phyloP scores from a whole-genome alignment of 2,113 vertebrate genomes.

The Mesoclemmys tuberculata region DNA sequence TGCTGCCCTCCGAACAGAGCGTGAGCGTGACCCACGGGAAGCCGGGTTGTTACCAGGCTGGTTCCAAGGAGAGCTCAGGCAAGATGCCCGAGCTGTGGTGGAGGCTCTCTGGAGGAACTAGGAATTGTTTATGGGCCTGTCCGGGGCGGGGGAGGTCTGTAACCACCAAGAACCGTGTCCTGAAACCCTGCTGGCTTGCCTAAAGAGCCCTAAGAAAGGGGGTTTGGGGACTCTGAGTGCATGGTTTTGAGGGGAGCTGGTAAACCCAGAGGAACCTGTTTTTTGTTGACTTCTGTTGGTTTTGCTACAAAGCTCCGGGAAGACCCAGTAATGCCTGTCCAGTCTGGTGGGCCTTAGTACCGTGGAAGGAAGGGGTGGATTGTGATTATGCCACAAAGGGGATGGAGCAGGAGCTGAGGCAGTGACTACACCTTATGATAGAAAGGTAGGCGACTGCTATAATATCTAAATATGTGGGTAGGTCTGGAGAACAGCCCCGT shows the following conservation, averaged over 20 bases:
- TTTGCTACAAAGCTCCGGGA: neutral
- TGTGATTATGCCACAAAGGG: neutral
- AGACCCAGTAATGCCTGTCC: neutral
- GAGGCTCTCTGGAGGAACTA: neutral
- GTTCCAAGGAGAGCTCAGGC: neutral
- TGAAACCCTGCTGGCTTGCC: neutral
- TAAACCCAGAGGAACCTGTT: neutral
- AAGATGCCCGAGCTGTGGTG: neutral
- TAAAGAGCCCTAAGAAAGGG: neutral
- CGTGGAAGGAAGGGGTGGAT: neutral
- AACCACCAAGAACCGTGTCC: neutral
- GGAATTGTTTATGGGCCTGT: neutral
- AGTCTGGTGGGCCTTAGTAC: neutral
- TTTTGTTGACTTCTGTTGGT: neutral
- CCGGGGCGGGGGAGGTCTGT: neutral
- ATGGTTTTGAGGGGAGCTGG: neutral
- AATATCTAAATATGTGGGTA: neutral
- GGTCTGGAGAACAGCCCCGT: neutral
- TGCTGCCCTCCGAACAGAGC: neutral
- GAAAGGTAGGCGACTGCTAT: neutral
- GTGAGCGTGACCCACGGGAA: neutral
- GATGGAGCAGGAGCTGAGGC: neutral
- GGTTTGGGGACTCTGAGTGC: neutral
- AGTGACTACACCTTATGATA: neutral
- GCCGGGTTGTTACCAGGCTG: neutral